Percentiles rank a stretch among this genome's conserved stretches.
phyloP scores from a whole-genome alignment of 2,888 invertebrate genomes.

The Orchesellides sinensis region DNA sequence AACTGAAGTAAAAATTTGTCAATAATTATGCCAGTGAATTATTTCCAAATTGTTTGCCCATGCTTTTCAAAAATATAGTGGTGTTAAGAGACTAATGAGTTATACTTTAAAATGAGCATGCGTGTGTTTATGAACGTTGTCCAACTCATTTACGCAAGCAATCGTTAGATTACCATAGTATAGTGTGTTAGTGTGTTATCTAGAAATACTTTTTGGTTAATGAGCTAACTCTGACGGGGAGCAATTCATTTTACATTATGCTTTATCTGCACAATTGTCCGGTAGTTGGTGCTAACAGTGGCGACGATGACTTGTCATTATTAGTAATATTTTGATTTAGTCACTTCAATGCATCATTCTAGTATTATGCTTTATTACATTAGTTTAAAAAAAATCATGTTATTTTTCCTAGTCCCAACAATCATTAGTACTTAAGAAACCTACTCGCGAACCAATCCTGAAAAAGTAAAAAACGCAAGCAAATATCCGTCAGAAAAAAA shows the following conservation, averaged over 20 bases:
- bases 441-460: constrained; percentile 29
- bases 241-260: constrained; percentile 57
- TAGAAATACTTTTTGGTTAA: constrained; percentile 57
- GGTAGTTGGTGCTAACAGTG: constrained; percentile 38
- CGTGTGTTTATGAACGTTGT: too few relatives aligned
- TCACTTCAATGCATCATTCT: constrained; percentile 38
- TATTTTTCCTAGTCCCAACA: constrained; percentile 2
- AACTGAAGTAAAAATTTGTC: too few relatives aligned
- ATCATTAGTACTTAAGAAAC: constrained; percentile 14
- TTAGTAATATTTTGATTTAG: neutral
- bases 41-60: too few relatives aligned
- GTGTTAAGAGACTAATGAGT: too few relatives aligned
- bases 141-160: constrained; percentile 38
- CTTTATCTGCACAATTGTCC: constrained; percentile 56
- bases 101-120: too few relatives aligned
- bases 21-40: too few relatives aligned
- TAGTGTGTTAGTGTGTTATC: too few relatives aligned
- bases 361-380: neutral
- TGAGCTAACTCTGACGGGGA: constrained; percentile 60
- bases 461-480: neutral
- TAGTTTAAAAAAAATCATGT: constrained; percentile 29
- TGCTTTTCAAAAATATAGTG: too few relatives aligned
- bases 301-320: constrained; percentile 34
- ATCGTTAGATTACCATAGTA: constrained; percentile 39
- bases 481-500: neutral